Evolutionary conservation across 2,888 invertebrate species (phyloP), one percentile per base, ranked within the genome.

Genomic region (Gibbula magus): DNA sequence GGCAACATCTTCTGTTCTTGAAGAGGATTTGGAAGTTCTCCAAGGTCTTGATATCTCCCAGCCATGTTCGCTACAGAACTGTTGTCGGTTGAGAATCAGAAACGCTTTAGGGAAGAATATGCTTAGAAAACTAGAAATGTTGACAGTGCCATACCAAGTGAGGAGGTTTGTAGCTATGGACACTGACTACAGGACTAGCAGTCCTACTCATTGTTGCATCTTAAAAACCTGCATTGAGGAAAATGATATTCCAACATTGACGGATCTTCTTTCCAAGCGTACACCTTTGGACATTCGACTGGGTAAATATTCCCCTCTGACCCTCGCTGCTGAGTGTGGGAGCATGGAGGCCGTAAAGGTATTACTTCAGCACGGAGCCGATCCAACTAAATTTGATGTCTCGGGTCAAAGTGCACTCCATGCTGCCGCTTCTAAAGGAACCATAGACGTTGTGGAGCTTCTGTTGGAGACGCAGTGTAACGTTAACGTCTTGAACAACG

Each of bases 171-270:
- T 84, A 18, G 54, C 52, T 5, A 61, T 82, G 5, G 82, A 75
- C 13, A 51, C 73, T 18, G 77, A 74, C 20, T 45, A 53, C 35
- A 52, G 61, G 29, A 18, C 53, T 7, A 20, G 51, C 18, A 51
- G 78, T n/a, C 79, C 81, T 0, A 52, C 35, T 10, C 29, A 66
- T 18, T 53, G 35, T 0, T 78, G 77, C 51, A 25, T 54, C 8
- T 51, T 84, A 0, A 80, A 82, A 22, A 52, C 79, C 13, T 80
- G 80, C 20, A 82, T 86, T 10, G 22, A 39, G 20, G 84, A 84
- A 20, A 39, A 53, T 0, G 61, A 84, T 10, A 29, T 51, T 8
- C 52, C 53, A 0, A 22, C 10, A 8, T 35, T 82, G n/a, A 70
- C 76, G 51, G 4, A 70, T 0, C 67, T 83, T 7, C 18, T 86